A percentile compares a stretch with the other conserved stretches of the same genome.
Conservation (phyloP, 1,140 invertebrate genomes). For the Scylla paramamosain region DNA sequence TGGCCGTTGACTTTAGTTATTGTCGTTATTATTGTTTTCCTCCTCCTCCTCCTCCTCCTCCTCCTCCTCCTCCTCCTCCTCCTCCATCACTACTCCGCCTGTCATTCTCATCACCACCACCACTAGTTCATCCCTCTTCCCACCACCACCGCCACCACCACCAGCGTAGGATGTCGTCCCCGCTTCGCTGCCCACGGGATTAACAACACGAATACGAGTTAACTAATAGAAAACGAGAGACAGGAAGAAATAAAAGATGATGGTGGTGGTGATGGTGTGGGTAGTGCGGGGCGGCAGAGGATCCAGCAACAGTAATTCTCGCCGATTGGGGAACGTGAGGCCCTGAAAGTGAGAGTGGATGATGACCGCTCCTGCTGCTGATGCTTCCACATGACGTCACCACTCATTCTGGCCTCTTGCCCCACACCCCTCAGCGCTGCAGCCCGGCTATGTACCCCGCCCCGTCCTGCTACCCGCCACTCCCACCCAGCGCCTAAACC, state of each 20-base stretch:
- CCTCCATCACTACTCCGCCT: too few relatives aligned
- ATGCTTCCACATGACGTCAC: neutral
- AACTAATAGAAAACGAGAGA: neutral
- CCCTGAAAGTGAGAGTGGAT: neutral
- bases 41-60: too few relatives aligned
- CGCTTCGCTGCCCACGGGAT: neutral
- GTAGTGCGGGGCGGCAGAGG: neutral
- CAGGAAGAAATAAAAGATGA: neutral
- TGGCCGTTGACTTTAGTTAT: too few relatives aligned
- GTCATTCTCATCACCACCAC: too few relatives aligned
- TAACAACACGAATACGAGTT: neutral
- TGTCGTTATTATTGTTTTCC: too few relatives aligned
- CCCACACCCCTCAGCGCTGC: neutral
- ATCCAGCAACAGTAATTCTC: neutral
- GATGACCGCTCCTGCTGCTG: neutral
- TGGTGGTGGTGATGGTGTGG: too few relatives aligned
- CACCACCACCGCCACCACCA: too few relatives aligned
- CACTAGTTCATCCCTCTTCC: too few relatives aligned
- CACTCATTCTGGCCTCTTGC: constrained; percentile 11
- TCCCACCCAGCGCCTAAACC: too few relatives aligned
- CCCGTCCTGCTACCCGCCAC: neutral
- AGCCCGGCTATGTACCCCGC: neutral
- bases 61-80: too few relatives aligned
- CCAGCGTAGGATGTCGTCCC: neutral
- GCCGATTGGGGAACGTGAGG: neutral